Evolutionary conservation across 2,888 invertebrate species (phyloP), one percentile per base, ranked within the genome.

Genomic region (Cheilosia soror): DNA sequence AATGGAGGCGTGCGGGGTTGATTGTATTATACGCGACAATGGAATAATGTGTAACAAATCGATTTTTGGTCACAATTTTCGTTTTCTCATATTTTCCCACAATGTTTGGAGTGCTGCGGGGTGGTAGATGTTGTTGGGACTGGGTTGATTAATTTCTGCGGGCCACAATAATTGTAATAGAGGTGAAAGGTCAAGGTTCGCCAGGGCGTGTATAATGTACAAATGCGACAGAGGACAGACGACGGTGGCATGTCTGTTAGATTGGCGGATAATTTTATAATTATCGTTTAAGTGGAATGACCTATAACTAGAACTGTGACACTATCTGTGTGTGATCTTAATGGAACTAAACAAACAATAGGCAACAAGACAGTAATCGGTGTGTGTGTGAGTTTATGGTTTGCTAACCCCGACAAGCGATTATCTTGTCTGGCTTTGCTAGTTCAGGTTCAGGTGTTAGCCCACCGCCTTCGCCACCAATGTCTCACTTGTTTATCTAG

Each of bases 21-120:
- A 40, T n/a, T 42, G 27, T 29, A n/a, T 27, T 47, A n/a, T 13
- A 27, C 29, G 20, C 40, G 15, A 33, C 31, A 49, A 53, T 68
- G 58, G 60, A 73, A 57, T 75, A 49, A 75, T 65, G 75, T 33
- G 37, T 66, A 37, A 47, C 75, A 65, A 75, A 76, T 76, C 76
- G 66, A 76, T 76, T 66, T 60, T 66, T 42, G 51, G 31, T 51
- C 60, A 25, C n/a, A 47, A 44, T 5, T 63, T 47, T 58, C 11
- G 1, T 57, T 20, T 20, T 68, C 15, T 55, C 20, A 25, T 11
- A 11, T 40, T 65, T 65, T 65, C 65, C n/a, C 47, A 65, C 40
- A 40, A 65, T 51, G 11, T 37, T 57, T 31, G 27, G 60, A 60
- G 40, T 47, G 29, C 47, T 15, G 42, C 57, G 53, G 53, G 27